phyloP scores from a whole-genome alignment of 2,797 vertebrate genomes.

The Thunnus albacares region DNA sequence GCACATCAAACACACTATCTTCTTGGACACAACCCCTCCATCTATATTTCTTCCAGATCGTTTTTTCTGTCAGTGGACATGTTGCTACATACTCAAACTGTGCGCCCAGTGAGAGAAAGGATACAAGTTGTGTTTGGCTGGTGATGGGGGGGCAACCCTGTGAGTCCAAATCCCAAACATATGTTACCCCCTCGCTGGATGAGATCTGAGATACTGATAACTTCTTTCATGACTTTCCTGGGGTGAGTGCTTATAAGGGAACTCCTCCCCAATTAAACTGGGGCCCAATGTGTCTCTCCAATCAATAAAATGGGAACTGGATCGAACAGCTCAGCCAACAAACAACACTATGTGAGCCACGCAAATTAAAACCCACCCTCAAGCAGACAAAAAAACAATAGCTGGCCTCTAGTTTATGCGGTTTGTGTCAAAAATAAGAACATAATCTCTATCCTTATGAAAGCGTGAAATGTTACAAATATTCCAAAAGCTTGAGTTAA shows the following conservation, averaged over 20 bases:
- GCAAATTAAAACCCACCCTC: conserved; percentile 60
- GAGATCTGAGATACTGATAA: conserved; percentile 84
- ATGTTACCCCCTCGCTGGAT: conserved; percentile 74
- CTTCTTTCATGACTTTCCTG: conserved; percentile 77
- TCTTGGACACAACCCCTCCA: conserved; percentile 57
- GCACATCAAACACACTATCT: conserved; percentile 70
- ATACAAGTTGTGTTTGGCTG: conserved; percentile 74
- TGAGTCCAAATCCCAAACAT: conserved; percentile 83
- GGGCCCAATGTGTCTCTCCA: conserved; percentile 74
- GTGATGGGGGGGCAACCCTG: conserved; percentile 65
- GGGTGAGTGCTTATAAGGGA: conserved; percentile 70
- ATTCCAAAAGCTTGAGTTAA: conserved; percentile 46
- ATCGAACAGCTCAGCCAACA: conserved; percentile 68
- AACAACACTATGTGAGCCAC: conserved; percentile 66
- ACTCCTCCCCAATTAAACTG: conserved; percentile 77
- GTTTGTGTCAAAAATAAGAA: conserved; percentile 53
- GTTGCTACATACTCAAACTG: conserved; percentile 52
- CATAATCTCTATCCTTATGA: conserved; percentile 51
- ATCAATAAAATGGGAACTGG: conserved; percentile 74
- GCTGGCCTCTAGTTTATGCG: conserved; percentile 35
- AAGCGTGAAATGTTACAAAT: conserved; percentile 55
- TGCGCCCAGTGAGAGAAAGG: conserved; percentile 40
- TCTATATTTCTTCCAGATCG: conserved; percentile 68
- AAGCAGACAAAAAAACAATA: conserved; percentile 35
- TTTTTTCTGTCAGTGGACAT: conserved; percentile 66